phyloP scores from a whole-genome alignment of 2,797 vertebrate species.

The Gobionotothen gibberifrons region DNA sequence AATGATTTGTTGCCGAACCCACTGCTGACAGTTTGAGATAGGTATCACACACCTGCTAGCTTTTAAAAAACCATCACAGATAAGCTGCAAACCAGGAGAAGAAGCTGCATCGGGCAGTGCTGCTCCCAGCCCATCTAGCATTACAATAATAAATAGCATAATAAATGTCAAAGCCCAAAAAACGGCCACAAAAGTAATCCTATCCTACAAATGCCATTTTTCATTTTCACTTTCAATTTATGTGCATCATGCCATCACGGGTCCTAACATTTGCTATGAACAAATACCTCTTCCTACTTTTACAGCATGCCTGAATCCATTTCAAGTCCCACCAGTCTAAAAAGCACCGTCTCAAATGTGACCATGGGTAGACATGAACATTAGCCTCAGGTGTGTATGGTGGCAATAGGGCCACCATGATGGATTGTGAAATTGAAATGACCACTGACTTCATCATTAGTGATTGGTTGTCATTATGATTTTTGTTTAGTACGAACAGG shows the following conservation, averaged over 20 bases:
- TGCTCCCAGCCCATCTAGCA: background rate
- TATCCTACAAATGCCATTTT: constrained; percentile 3
- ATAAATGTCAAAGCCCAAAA: background rate
- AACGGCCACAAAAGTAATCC: constrained; percentile 1
- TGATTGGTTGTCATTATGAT: background rate
- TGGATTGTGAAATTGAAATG: constrained; percentile 1
- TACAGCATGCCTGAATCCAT: constrained; percentile 1
- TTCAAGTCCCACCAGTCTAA: constrained; percentile 4
- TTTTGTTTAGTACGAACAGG: background rate
- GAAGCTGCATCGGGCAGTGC: background rate
- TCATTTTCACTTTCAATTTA: constrained; percentile 15
- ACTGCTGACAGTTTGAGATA: constrained; percentile 4
- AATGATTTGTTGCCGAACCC: background rate
- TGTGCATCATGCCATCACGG: constrained; percentile 4
- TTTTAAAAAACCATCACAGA: background rate
- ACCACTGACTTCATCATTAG: background rate
- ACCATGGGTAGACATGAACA: background rate
- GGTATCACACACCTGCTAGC: background rate
- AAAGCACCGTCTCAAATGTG: constrained; percentile 9
- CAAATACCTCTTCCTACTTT: background rate
- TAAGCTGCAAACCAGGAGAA: background rate
- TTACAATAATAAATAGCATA: background rate
- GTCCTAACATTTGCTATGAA: background rate
- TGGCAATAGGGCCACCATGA: background rate
- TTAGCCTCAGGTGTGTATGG: background rate